Evolutionary conservation across 2,888 invertebrate genomes (phyloP), one percentile per base, ranked within the genome.

Genomic region (Nymphalis c-album): DNA sequence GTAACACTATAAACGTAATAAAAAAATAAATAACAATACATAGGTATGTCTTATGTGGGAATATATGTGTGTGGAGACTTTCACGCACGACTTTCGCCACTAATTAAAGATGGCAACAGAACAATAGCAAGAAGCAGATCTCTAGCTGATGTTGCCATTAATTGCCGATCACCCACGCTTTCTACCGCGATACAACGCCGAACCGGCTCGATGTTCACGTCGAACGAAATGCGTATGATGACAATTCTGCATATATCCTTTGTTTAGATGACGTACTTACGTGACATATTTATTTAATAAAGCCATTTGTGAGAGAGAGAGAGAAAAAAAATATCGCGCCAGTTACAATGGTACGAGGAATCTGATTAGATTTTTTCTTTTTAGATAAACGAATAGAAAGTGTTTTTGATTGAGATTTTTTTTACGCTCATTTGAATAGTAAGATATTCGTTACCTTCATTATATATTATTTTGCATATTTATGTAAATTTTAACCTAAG

Each of bases 21-120:
- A 69, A 72, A 69, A n/a, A n/a, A n/a, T n/a, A n/a, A 68, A 63
- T 68, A 69, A 69, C 67, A 69, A 70, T 67, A 65, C 67, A 50
- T 65, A 22, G 22, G 22, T 22, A n/a, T 50, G 16, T 60, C 60
- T 57, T 58, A 59, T 60, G 66, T 64, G 68, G 63, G 66, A 67
- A 35, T 60, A 48, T 48, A 62, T 67, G 69, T 48, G 64, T 67
- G 69, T 64, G 67, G 51, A 53, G 60, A 71, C 71, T 90, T 90
- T 86, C 88, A 87, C 87, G 87, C 88, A 87, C 86, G 86, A 91
- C 91, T 91, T 91, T 91, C 91, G 87, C 91, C 86, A 75, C 85
- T 91, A 91, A 91, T 91, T 91, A 91, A 87, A 86, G 82, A 77
- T 80, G 79, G 81, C 61, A 48, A 53, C 85, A 82, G 86, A 91